These are phyloP conservation scores for Eurystomus gularis DNA, from an alignment of 2,113 vertebrate species.

Conservation along the genomic window DNA sequence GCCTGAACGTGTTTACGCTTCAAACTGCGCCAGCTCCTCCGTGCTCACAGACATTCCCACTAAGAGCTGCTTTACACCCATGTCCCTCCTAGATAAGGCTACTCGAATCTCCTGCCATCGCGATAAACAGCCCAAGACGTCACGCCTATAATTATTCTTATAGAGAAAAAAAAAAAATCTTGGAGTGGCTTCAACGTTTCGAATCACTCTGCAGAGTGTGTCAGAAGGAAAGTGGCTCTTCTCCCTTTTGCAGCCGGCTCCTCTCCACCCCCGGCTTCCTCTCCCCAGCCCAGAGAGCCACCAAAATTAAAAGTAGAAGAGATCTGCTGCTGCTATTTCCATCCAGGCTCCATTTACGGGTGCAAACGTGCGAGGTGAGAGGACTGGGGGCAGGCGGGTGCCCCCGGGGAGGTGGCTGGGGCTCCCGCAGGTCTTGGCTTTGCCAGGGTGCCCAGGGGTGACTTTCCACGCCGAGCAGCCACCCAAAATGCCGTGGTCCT, in stretches of 20 bases:
- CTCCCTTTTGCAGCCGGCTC: neutral
- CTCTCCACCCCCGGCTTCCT: slow-evolving; percentile 50
- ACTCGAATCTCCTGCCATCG: neutral
- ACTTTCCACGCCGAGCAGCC: neutral
- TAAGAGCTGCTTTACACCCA: rapidly evolving
- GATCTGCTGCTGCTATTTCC: slow-evolving; percentile 1
- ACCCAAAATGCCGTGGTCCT: rapidly evolving
- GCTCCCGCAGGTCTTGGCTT: neutral
- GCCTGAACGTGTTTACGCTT: neutral
- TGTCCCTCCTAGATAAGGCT: neutral
- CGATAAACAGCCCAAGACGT: neutral
- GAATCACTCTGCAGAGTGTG: neutral
- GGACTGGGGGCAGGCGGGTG: neutral
- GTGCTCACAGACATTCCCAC: neutral
- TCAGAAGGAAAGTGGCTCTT: slow-evolving; percentile 9
- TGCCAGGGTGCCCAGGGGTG: rapidly evolving
- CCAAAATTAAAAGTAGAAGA: neutral
- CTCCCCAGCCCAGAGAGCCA: slow-evolving; percentile 10
- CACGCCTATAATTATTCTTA: neutral
- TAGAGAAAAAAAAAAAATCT: neutral
- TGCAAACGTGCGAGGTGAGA: rapidly evolving
- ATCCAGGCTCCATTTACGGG: neutral
- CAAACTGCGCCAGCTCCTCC: neutral
- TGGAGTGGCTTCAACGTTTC: neutral
- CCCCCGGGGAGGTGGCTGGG: neutral